Base-by-base conservation (phyloP, 2,888 invertebrate species). In the Acleris holmiana region DNA sequence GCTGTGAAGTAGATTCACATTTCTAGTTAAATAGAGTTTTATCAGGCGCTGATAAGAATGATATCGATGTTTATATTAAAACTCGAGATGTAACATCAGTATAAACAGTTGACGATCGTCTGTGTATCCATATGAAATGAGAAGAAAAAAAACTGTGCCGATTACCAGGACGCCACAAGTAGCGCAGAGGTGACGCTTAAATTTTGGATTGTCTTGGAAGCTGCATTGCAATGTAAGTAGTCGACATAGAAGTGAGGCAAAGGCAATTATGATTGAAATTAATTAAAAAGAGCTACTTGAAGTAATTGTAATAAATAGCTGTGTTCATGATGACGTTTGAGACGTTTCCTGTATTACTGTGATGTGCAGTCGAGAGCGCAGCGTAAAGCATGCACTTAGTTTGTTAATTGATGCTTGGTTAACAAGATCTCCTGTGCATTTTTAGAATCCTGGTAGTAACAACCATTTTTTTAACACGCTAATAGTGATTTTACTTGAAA, bases 41-140 rank as follows among this genome's bases (percentile, higher is more conserved):
- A 65, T 65, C 65, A 55, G 29, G 25, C 19, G 29, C 44, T 50
- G 65, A 65, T 65, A 65, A 65, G n/a, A 21, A 3, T 47, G 35
- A 65, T 65, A 65, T 55, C 65, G 44, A 23, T 60, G 65, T 60
- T 60, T 55, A 48, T 55, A 50, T 60, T 54, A 29, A 49, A 49
- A 60, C 25, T 25, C 17, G 29, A 64, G 56, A 56, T 46, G 59
- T 10, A 44, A n/a, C 55, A 23, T 49, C 59, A 59, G 59, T 55
- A 55, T 41, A 60, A 55, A 65, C 54, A 35, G 35, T 13, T 35
- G 4, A 35, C 13, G 13, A 13, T 35, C 50, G 59, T 55, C 23
- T 41, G 54, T 19, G 13, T 21, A 56, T 56, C n/a, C 50, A 35
- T 50, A 18, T 55, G 64, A 49, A 44, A 65, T 65, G 64, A 57